phyloP scores from a whole-genome alignment of 2,797 vertebrate genomes.

The Urocyon cinereoargenteus region DNA sequence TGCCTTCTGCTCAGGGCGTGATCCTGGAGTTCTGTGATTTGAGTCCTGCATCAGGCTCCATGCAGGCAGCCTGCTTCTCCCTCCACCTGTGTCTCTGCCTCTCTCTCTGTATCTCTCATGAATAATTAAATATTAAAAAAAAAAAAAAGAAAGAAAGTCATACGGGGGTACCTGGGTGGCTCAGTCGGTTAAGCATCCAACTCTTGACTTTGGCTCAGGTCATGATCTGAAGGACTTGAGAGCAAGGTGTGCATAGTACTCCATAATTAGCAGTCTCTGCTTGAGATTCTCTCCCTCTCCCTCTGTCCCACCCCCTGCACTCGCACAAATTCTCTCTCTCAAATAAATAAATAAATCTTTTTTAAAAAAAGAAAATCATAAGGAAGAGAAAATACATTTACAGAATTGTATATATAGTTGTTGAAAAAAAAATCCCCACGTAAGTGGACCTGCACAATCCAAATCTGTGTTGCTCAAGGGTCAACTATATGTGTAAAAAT shows the following conservation, averaged over 20 bases:
- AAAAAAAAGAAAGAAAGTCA: neutral
- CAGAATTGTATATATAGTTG: neutral
- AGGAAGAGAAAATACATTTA: neutral
- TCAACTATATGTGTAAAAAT: neutral
- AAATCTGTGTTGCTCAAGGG: neutral
- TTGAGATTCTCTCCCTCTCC: neutral
- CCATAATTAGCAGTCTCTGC: neutral
- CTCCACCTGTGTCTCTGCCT: no score
- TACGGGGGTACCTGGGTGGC: neutral
- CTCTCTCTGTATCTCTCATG: no score
- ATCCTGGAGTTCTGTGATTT: neutral
- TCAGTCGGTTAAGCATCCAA: neutral
- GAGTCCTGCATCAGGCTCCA: no score
- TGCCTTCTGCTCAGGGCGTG: neutral
- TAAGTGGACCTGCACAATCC: neutral
- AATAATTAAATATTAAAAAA: neutral
- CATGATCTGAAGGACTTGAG: neutral
- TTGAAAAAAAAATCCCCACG: neutral
- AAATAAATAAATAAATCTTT: neutral
- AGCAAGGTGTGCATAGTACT: neutral
- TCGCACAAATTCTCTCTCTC: neutral
- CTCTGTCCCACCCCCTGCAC: neutral
- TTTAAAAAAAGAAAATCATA: neutral
- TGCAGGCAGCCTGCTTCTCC: no score
- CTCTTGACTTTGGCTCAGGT: neutral